These are phyloP conservation scores for Enteromius radiatus DNA, from an alignment of 2,797 vertebrate genomes.

Conservation along the genomic window DNA sequence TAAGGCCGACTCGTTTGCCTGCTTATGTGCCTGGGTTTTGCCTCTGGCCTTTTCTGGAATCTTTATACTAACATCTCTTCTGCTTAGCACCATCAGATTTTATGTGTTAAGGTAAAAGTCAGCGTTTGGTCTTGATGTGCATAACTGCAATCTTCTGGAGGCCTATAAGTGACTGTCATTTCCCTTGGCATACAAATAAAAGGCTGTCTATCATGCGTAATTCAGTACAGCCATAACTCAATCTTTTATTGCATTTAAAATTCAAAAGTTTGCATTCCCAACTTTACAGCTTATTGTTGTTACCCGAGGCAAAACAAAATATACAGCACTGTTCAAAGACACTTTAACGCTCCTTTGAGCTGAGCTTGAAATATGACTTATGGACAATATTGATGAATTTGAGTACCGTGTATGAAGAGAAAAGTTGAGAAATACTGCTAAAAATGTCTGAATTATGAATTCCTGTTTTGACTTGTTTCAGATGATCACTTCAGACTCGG, in stretches of 20 bases:
- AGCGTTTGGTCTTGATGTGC: constrained; percentile 12
- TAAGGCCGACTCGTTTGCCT: constrained; percentile 7
- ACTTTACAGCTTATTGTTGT: constrained; percentile 26
- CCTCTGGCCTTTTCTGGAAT: constrained; percentile 23
- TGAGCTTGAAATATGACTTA: constrained; percentile 48
- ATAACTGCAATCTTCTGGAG: not conserved
- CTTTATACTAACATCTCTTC: constrained; percentile 11
- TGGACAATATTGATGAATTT: constrained; percentile 43
- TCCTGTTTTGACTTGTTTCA: constrained; percentile 56
- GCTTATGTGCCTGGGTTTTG: constrained; percentile 20
- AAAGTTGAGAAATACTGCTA: constrained; percentile 41
- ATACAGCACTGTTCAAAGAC: constrained; percentile 50
- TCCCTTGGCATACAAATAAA: constrained; percentile 20
- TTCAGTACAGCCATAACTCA: constrained; percentile 16
- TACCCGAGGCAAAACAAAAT: constrained; percentile 48
- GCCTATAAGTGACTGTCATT: constrained; percentile 16
- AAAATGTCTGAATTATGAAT: constrained; percentile 44
- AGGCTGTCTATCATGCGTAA: constrained; percentile 9
- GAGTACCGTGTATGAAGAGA: constrained; percentile 16
- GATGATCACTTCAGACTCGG: constrained; percentile 16
- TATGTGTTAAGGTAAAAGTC: constrained; percentile 15
- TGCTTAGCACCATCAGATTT: not conserved
- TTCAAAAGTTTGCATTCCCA: constrained; percentile 32
- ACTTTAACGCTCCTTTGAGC: constrained; percentile 16
- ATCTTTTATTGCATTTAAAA: constrained; percentile 33